Base-by-base conservation (phyloP, 1,140 invertebrate species). In the Lepidurus couesii region DNA sequence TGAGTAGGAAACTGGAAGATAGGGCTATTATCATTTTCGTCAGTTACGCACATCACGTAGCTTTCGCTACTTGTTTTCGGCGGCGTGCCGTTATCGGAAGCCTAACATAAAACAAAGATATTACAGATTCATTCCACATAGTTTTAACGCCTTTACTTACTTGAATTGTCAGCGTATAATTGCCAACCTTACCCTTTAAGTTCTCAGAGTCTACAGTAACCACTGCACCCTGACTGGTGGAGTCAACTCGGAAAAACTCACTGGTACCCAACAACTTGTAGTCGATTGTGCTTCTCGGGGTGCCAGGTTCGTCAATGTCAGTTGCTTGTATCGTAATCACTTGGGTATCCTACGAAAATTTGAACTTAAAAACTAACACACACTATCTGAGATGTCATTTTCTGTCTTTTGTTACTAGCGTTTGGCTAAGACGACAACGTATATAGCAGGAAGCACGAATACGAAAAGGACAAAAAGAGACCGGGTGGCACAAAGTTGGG, bases 241-340 rank as follows among this genome's bases (percentile, higher is more conserved):
- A 45, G 7, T 77, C 42, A 11, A 77, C 47, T 16, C 75, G 1
- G 75, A 77, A 77, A 9, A 77, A 43, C 42, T 77, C 43, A 44
- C 24, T 47, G 4, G 34, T 42, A 5, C 13, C 24, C 24, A 77
- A 9, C 43, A 77, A 24, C 16, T 8, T 44, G 75, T 77, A 77
- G 10, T 42, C 44, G 42, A 77, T 77, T 47, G 21, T 24, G 43
- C 75, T 77, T 10, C 24, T 77, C 10, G 24, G 43, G 10, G 24
- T 77, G 11, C 45, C 10, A 10, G 75, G 75, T 44, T 77, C 75
- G 75, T 77, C 75, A 44, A 34, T 77, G 42, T 77, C 75, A 44
- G 3, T 21, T n/a, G 75, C 75, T 42, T 45, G 42, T 34, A 77
- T 45, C 7, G 75, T 77, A 16, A 47, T 21, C 75, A 77, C 75